These are phyloP conservation scores for Gnathonemus echidnorhynchus DNA, from an alignment of 2,113 vertebrate species.

Conservation along the genomic window DNA sequence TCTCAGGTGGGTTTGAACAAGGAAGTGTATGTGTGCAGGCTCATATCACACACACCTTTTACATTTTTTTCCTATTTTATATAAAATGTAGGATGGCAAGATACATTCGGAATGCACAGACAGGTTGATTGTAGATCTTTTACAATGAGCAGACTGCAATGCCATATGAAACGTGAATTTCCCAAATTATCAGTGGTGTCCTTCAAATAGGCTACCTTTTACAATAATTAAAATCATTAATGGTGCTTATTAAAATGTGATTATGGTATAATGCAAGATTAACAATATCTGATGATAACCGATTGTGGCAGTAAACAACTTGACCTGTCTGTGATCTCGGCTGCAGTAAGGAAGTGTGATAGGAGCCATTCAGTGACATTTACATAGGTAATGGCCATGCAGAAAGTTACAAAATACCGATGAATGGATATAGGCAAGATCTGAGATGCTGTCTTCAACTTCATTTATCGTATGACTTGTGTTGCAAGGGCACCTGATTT, in stretches of 20 bases:
- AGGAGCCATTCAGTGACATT: neutral
- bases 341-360: neutral
- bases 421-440: neutral
- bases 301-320: neutral
- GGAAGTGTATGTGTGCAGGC: neutral
- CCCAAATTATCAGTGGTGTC: neutral
- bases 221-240: neutral
- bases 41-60: neutral
- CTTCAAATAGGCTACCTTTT: neutral
- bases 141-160: neutral
- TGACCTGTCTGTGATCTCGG: neutral
- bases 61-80: neutral
- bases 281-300: neutral
- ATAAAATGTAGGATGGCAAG: neutral
- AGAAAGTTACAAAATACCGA: neutral
- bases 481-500: neutral
- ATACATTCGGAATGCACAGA: neutral
- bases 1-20: neutral
- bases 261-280: neutral
- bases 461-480: neutral
- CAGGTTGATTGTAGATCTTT: no score
- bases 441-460: neutral
- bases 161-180: neutral
- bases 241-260: neutral
- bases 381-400: neutral